Percentiles rank a stretch among this genome's conserved stretches.
Conservation (phyloP, 2,888 invertebrate genomes). For the Lepidocyrtinus sp. region DNA sequence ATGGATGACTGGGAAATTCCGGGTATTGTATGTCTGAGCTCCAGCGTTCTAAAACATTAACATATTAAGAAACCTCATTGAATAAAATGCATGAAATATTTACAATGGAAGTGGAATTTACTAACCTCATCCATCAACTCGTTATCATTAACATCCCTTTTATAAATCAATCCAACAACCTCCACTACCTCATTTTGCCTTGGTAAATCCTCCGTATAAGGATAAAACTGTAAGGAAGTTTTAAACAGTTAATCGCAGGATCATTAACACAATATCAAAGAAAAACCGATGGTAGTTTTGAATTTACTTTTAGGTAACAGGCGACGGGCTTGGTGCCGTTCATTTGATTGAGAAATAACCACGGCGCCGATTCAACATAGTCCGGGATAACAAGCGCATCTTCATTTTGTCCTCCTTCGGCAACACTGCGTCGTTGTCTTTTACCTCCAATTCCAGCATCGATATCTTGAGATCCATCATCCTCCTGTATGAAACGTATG, state of each 20-base stretch:
- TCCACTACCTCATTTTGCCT: conserved; percentile 14
- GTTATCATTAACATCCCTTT: not conserved
- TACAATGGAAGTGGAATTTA: not conserved
- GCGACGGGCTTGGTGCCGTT: conserved; percentile 30
- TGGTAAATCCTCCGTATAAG: not conserved
- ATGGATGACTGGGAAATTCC: conserved; percentile 28
- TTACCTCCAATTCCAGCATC: conserved; percentile 1
- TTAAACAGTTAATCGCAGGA: not conserved
- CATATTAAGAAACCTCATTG: not conserved
- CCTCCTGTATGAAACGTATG: not conserved
- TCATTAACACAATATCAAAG: not conserved
- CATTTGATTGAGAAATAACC: conserved; percentile 22
- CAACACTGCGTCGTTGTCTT: not conserved
- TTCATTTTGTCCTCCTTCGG: not conserved
- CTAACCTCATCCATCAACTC: not conserved
- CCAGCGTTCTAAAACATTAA: not conserved
- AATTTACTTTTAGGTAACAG: conserved; percentile 31
- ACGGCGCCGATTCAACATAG: conserved; percentile 20
- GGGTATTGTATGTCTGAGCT: not conserved
- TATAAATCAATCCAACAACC: not conserved
- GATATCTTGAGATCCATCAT: too few species aligned
- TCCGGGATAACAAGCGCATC: conserved; percentile 22
- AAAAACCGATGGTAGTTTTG: not conserved
- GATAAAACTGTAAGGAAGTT: not conserved
- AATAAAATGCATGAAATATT: not conserved